Base-by-base conservation (phyloP, 1,140 invertebrate genomes). In the Aplysia californica region DNA sequence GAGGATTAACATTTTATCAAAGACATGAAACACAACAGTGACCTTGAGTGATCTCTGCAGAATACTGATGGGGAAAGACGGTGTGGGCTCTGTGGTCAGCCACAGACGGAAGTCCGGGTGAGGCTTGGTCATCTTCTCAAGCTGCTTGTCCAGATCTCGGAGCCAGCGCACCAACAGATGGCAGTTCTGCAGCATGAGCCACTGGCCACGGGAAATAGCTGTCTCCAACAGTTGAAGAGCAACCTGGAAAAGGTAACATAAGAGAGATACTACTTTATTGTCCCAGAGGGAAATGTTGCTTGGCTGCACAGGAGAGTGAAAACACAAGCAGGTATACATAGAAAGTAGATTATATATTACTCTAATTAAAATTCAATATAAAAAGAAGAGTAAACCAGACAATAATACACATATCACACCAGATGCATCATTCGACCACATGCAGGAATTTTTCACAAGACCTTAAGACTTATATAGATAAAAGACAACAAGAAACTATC, bases 71-170 rank as follows among this genome's bases (percentile, higher is more conserved):
- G 96, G 96, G 88, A 98, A 97, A 1, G 91, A 92, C 0, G 93
- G 92, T 0, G 93, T 95, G 0, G 95, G 94, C 86, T 97, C 96
- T 0, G 96, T 97, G 0, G 96, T 97, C 35, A 98, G 89, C 96
- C 96, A 98, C 0, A 98, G 90, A n/a, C 96, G 90, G 88, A 97
- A 97, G 87, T 97, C 95, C 0, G 95, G 94, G 91, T 97, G 95
- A 0, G 95, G 94, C 82, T 94, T 94, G 58, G 90, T 92, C 70
- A 95, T 92, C 81, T 93, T 92, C 80, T 96, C 95, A 55, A 97
- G 87, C 77, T 93, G 91, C 85, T 96, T 96, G 87, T 97, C 96
- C 59, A 97, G 88, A 58, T 93, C 92, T 33, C 92, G 92, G 0
- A 96, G 91, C 90, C 96, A 97, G n/a, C 91, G 90, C 0, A 96